Evolutionary conservation across 2,797 vertebrate genomes (phyloP).

Genomic region (Selene dorsalis): DNA sequence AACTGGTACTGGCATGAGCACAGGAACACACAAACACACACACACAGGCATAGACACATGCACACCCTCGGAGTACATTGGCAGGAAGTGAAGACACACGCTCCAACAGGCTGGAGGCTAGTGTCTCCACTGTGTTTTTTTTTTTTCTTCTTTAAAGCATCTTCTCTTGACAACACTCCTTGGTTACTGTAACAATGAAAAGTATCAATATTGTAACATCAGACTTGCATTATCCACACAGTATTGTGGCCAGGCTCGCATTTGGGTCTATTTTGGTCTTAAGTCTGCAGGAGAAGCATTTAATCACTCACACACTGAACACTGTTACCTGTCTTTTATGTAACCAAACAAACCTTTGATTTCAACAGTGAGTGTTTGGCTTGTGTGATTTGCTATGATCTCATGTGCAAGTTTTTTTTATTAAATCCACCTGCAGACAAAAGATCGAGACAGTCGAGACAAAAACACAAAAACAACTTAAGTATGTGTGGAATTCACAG

Average conservation of each 20-base stretch:
- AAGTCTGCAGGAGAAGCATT: not conserved
- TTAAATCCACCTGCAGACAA: constrained; percentile 37
- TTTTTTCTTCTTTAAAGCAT: not conserved
- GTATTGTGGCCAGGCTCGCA: not conserved
- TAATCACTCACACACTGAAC: not conserved
- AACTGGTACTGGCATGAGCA: constrained; percentile 41
- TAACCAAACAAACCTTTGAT: not conserved
- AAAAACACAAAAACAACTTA: constrained; percentile 8
- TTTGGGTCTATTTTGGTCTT: too few relatives aligned
- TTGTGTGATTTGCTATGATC: not conserved
- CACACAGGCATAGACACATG: constrained; percentile 6
- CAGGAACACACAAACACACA: constrained; percentile 3
- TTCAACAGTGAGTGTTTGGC: not conserved
- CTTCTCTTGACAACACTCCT: constrained; percentile 8
- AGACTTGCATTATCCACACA: not conserved
- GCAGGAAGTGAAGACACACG: constrained; percentile 70
- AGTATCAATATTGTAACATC: not conserved
- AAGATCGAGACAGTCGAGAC: not conserved
- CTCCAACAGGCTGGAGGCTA: constrained; percentile 47
- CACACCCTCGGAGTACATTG: constrained; percentile 22
- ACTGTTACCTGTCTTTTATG: not conserved
- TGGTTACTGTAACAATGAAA: not conserved
- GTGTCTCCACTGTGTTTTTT: constrained; percentile 17
- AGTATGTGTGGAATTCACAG: constrained; percentile 47
- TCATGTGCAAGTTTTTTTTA: constrained; percentile 21